Conservation (phyloP, 2,113 vertebrate species). For the Chloebia gouldiae region DNA sequence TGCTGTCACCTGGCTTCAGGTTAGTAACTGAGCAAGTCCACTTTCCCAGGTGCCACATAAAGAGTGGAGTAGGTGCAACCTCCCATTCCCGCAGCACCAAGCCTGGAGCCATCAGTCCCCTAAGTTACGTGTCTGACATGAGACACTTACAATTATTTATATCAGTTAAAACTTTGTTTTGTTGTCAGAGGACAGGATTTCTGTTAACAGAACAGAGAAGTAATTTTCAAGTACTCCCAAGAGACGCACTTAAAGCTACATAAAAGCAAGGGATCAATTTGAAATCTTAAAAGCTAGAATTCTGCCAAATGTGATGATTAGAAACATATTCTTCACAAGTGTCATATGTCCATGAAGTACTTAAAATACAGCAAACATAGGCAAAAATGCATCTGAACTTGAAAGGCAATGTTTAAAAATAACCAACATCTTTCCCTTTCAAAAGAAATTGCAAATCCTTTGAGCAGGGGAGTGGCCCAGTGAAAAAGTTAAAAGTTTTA, state of each 20-base stretch:
- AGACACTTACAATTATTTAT: neutral
- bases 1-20: neutral
- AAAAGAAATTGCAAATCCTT: neutral
- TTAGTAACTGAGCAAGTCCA: neutral
- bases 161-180: neutral
- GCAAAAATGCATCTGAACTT: neutral
- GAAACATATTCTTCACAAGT: neutral
- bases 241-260: neutral
- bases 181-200: neutral
- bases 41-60: neutral
- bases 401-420: neutral
- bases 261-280: neutral
- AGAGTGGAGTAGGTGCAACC: neutral
- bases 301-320: neutral
- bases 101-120: neutral
- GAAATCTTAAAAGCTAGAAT: neutral
- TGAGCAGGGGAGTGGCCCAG: neutral
- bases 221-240: neutral
- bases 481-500: neutral
- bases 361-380: neutral
- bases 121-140: neutral
- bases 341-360: neutral
- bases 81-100: fast-evolving
- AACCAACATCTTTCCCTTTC: neutral
- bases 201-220: neutral